phyloP scores from a whole-genome alignment of 1,140 invertebrate genomes.

The Acromyrmex echinatior region DNA sequence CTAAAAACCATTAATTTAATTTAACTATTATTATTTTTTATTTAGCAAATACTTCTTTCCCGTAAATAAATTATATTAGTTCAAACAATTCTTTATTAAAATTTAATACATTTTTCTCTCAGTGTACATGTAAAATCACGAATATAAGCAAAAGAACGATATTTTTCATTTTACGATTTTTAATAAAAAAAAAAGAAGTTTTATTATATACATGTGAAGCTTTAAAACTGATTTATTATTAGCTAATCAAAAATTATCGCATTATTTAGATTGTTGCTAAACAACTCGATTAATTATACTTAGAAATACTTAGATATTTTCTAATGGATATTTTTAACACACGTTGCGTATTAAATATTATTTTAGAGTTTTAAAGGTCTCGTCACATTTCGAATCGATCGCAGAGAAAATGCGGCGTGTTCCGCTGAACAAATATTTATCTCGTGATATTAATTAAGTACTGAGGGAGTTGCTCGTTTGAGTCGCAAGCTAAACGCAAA shows the following conservation, averaged over 20 bases:
- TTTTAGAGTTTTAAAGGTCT: neutral
- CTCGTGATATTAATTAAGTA: constrained; percentile 51
- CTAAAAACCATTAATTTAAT: too few species aligned
- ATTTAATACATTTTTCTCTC: too few species aligned
- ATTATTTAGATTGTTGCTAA: neutral
- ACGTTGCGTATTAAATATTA: neutral
- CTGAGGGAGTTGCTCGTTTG: constrained; percentile 39
- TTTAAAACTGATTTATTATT: neutral
- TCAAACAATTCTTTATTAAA: too few species aligned
- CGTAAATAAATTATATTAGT: too few species aligned
- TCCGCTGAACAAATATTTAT: constrained; percentile 43
- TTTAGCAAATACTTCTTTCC: too few species aligned
- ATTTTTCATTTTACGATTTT: neutral
- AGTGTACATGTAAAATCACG: neutral
- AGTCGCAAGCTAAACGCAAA: constrained; percentile 43
- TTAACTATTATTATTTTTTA: too few species aligned
- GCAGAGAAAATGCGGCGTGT: constrained; percentile 26
- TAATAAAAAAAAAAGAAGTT: neutral
- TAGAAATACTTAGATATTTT: neutral
- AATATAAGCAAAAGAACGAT: neutral
- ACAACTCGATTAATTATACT: neutral
- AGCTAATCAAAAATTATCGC: neutral
- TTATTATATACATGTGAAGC: neutral
- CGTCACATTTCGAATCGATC: constrained; percentile 15
- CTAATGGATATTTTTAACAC: too few species aligned